Base-by-base conservation (phyloP, 2,113 vertebrate genomes). In the Microcebus ravelobensis region DNA sequence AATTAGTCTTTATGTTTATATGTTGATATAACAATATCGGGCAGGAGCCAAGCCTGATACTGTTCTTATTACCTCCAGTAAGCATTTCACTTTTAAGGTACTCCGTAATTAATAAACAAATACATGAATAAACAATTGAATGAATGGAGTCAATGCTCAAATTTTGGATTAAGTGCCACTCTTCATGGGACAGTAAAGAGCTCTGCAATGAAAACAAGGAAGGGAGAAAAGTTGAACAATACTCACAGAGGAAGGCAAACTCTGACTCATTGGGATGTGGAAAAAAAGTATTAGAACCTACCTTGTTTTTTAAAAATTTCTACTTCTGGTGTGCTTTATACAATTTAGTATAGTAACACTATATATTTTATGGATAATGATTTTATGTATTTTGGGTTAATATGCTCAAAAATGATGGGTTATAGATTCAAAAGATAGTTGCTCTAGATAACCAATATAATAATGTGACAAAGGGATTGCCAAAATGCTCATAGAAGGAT, bases 241-340 rank as follows among this genome's bases (percentile, higher is more conserved):
- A 88, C 20, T 25, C 9, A 48, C 20, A 90, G 48, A 6, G n/a
- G 23, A 9, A 48, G 74, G 4, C 45, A 77, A n/a, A 73, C 42
- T 42, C 42, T 81, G 84, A 91, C 45, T 90, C 76, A 87, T 0
- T 65, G 65, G 20, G 59, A 79, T 59, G 14, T 61, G 61, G 39
- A 48, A 55, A 87, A 36, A 55, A 93, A 91, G 88, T 55, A 81
- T 5, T 57, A 89, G 52, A 89, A 52, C 23, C 27, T 52, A 50
- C 36, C 34, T 84, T 36, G 65, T 84, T 39, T 90, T 25, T 11
- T 20, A 84, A 39, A 87, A 50, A n/a, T 14, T n/a, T 88, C 59
- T 76, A 80, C 71, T 96, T 94, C 90, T 91, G 31, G 12, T 50
- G 21, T 93, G 63, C 67, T 87, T 94, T 88, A 87, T 4, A 8